These are phyloP conservation scores for Clavelina lepadiformis DNA, from an alignment of 23 tunicate genomes.

Conservation along the genomic window DNA sequence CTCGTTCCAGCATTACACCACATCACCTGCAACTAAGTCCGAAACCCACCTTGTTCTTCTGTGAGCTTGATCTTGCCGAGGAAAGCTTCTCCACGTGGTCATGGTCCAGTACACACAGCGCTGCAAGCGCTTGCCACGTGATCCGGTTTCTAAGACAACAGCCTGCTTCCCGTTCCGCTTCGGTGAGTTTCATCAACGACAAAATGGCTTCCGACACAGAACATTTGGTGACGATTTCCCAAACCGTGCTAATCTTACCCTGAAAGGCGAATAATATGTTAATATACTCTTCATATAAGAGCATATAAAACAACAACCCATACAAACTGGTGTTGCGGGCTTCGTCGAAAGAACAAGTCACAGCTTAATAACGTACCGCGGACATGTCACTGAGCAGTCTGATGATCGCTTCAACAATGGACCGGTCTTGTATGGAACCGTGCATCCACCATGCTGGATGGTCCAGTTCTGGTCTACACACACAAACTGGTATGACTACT, in stretches of 20 bases:
- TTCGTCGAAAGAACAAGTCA: neutral
- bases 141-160: conserved; percentile 19
- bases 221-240: conserved; percentile 48
- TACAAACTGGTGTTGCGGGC: too few species aligned
- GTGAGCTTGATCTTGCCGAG: conserved; percentile 33
- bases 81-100: conserved; percentile 66
- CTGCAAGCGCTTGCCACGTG: conserved; percentile 57
- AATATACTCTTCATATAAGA: neutral
- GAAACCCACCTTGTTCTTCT: conserved; percentile 38
- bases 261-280: neutral
- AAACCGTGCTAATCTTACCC: conserved; percentile 37
- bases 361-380: conserved; percentile 13
- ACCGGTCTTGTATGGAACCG: conserved; percentile 23
- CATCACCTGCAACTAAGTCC: too few species aligned
- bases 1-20: too few species aligned
- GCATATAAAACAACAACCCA: neutral
- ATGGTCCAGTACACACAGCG: conserved; percentile 60
- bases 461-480: conserved; percentile 20
- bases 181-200: conserved; percentile 35
- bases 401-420: conserved; percentile 54
- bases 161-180: conserved; percentile 31
- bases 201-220: conserved; percentile 52
- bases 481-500: neutral
- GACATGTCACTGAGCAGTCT: conserved; percentile 60
- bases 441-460: conserved; percentile 49